These are phyloP conservation scores for Arion vulgaris DNA, from an alignment of 1,140 invertebrate genomes.

Conservation along the genomic window DNA sequence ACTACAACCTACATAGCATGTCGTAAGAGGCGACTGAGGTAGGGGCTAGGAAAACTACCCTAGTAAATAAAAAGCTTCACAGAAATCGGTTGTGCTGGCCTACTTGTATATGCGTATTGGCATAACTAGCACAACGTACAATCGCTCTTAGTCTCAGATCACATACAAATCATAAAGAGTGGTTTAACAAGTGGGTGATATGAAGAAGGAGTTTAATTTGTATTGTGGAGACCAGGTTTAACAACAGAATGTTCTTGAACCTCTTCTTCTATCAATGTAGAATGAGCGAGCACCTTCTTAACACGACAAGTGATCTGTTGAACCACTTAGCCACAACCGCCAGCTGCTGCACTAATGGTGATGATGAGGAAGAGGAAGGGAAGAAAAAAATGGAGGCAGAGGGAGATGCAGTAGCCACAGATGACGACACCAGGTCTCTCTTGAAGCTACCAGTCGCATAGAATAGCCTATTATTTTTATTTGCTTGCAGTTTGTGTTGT, in stretches of 20 bases:
- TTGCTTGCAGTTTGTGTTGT: neutral
- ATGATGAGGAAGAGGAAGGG: neutral
- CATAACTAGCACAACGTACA: too few species aligned
- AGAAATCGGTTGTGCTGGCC: too few species aligned
- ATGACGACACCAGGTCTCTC: neutral
- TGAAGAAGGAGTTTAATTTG: too few species aligned
- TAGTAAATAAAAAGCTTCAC: too few species aligned
- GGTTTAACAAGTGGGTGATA: too few species aligned
- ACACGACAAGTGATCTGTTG: constrained; percentile 44
- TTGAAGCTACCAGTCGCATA: neutral
- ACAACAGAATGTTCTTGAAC: neutral
- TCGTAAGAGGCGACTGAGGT: too few species aligned
- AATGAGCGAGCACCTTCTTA: constrained; percentile 48
- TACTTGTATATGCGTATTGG: too few species aligned
- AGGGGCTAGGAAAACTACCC: too few species aligned
- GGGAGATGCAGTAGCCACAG: neutral
- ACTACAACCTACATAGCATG: too few species aligned
- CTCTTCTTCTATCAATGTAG: neutral
- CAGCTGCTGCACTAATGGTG: constrained; percentile 18
- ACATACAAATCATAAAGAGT: too few species aligned
- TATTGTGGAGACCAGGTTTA: too few species aligned
- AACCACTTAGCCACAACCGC: constrained; percentile 42
- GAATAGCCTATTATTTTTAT: neutral
- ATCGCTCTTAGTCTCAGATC: too few species aligned
- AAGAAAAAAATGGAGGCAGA: neutral